These are phyloP conservation scores for Petrophora chlorosata DNA, from an alignment of 2,888 invertebrate genomes.

Conservation along the genomic window DNA sequence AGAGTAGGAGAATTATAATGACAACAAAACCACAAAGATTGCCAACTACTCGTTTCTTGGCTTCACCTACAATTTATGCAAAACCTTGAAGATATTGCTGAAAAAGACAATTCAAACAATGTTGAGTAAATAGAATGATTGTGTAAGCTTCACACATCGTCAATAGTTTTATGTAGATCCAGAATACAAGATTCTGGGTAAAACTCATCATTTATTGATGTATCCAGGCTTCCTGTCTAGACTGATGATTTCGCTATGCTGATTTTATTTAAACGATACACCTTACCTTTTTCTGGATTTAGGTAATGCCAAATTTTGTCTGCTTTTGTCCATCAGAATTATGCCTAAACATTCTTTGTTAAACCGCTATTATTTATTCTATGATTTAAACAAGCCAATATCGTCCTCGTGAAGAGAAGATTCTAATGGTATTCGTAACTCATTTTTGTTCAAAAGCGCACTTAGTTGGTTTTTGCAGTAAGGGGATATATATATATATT, in stretches of 20 bases:
- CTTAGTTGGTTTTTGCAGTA: too few species aligned
- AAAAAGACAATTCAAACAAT: conserved; percentile 10
- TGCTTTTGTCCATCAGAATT: too few species aligned
- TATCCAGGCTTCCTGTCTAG: neutral
- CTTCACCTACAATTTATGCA: conserved; percentile 12
- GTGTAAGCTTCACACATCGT: conserved; percentile 9
- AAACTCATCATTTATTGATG: conserved; percentile 17
- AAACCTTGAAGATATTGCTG: conserved; percentile 16
- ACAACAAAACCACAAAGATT: conserved; percentile 17
- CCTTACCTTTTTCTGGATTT: neutral
- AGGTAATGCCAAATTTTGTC: too few species aligned
- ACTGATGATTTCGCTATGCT: neutral
- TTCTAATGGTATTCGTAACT: too few species aligned
- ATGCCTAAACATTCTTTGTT: too few species aligned
- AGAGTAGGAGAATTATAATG: conserved; percentile 14
- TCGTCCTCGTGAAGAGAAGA: too few species aligned
- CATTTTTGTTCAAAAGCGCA: too few species aligned
- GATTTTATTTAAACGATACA: neutral
- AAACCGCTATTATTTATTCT: too few species aligned
- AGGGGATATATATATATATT: too few species aligned
- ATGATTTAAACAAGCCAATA: too few species aligned
- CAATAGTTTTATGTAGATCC: conserved; percentile 8
- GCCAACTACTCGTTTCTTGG: conserved; percentile 15
- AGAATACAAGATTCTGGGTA: conserved; percentile 11
- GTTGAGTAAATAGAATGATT: conserved; percentile 16